Base-by-base conservation (phyloP, 2,888 invertebrate genomes). In the Dioctria linearis region DNA sequence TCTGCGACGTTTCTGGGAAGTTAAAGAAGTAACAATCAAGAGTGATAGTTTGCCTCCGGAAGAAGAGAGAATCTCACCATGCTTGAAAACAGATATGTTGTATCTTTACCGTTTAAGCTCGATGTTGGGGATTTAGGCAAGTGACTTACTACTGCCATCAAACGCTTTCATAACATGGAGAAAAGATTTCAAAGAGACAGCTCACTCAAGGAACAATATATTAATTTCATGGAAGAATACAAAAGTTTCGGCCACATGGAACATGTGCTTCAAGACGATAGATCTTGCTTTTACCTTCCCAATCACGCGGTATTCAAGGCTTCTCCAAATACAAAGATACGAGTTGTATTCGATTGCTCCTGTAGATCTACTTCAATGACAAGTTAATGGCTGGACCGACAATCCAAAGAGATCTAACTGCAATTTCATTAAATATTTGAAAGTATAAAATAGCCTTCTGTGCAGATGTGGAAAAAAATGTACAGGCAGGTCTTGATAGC, bases 211-310 rank as follows among this genome's bases (percentile, higher is more conserved):
- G 3, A 57, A 11, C 39, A 57, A 3, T 85, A 85, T 61, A 51
- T 73, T 9, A 57, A 80, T 0, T 83, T 85, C 37, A 80, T 85
- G 66, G 42, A 82, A 5, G 84, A 85, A 79, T 85, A 84, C 57
- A 9, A 79, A 6, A 65, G 51, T 3, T 57, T 84, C 5, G 81
- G 82, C 5, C 84, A 85, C 73, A 84, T 85, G 84, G 66, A 78
- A 2, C 49, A 61, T 40, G 42, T 81, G 3, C 9, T 39, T 4
- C 11, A 40, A 8, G 11, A 8, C 9, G 40, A 40, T 66, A 43
- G 5, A 8, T 39, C 4, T 1, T 39, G 9, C 40, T 66, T 4
- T 49, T 78, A n/a, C 43, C 43, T 40, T 3, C 66, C 67, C 3
- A 63, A 78, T 39, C 65, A 76, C 42, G 78, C 46, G 4, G 75